Conservation (phyloP, 2,113 vertebrate genomes). For the Illadopsis cleaveri region DNA sequence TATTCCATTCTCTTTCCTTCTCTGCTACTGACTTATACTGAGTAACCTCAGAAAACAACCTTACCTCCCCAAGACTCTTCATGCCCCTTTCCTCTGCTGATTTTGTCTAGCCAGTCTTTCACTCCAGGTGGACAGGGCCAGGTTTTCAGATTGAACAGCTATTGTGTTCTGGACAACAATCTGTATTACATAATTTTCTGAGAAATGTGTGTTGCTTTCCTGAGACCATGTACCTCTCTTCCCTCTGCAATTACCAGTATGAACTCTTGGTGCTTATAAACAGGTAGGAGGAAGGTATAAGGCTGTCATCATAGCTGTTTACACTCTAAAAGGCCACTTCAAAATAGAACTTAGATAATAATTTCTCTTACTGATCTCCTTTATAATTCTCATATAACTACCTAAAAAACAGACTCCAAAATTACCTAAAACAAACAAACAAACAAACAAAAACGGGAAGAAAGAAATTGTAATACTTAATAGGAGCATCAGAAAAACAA, state of each 20-base stretch:
- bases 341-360: conserved; percentile 15
- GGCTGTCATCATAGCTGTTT: conserved; percentile 6
- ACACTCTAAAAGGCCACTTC: background rate
- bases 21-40: background rate
- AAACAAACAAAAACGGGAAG: background rate
- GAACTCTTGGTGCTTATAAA: background rate
- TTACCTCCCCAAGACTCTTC: background rate
- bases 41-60: background rate
- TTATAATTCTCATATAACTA: conserved; percentile 19
- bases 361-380: conserved; percentile 24
- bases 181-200: background rate
- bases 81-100: background rate
- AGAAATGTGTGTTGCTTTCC: background rate
- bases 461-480: conserved; percentile 2
- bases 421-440: conserved; percentile 38
- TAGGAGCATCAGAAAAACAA: conserved; percentile 42
- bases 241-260: background rate
- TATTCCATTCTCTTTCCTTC: background rate
- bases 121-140: background rate
- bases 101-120: background rate
- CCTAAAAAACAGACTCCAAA: conserved; percentile 10
- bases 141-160: background rate
- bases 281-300: background rate
- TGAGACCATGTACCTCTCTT: background rate
- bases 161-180: background rate